Percentiles rank a stretch among this genome's conserved stretches.
Evolutionary conservation across 2,113 vertebrate genomes (phyloP).

Genomic region (Aphyosemion australe): DNA sequence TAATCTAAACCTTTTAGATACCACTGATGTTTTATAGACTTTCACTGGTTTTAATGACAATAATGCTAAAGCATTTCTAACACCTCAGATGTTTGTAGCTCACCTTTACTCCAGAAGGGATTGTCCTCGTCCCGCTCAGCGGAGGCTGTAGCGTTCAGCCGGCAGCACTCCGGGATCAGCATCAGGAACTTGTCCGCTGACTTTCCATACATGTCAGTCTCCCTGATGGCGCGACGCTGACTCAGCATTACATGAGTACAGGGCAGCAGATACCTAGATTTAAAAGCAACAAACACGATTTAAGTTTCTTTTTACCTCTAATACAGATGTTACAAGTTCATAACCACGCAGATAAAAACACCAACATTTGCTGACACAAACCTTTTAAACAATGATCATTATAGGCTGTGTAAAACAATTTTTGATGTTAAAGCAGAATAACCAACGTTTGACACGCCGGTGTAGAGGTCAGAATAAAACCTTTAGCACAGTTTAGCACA

Average conservation of each 20-base stretch:
- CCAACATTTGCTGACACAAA: too few species aligned
- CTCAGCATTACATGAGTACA: slow-evolving; percentile 98
- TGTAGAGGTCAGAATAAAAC: too few species aligned
- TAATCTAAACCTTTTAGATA: background rate
- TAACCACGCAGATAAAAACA: too few species aligned
- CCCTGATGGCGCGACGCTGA: slow-evolving; percentile 91
- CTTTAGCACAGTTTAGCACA: too few species aligned
- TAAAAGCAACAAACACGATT: background rate
- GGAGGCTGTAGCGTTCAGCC: slow-evolving; percentile 60
- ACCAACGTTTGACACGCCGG: too few species aligned
- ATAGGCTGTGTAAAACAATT: too few species aligned
- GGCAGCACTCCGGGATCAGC: slow-evolving; percentile 92
- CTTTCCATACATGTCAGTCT: slow-evolving; percentile 91
- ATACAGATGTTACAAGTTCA: too few species aligned
- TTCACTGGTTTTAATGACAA: background rate
- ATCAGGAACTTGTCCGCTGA: slow-evolving; percentile 93
- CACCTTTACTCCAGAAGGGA: slow-evolving; percentile 87
- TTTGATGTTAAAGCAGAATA: too few species aligned
- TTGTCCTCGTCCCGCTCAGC: slow-evolving; percentile 83
- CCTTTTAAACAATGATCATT: too few species aligned
- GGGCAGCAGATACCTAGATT: slow-evolving; percentile 91
- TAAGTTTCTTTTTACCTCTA: background rate
- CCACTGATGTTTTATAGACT: background rate
- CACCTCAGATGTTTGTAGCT: background rate
- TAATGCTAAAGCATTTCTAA: background rate